Evolutionary conservation across 2,888 invertebrate species (phyloP), one percentile per base, ranked within the genome.

Genomic region (Netelia inedita): DNA sequence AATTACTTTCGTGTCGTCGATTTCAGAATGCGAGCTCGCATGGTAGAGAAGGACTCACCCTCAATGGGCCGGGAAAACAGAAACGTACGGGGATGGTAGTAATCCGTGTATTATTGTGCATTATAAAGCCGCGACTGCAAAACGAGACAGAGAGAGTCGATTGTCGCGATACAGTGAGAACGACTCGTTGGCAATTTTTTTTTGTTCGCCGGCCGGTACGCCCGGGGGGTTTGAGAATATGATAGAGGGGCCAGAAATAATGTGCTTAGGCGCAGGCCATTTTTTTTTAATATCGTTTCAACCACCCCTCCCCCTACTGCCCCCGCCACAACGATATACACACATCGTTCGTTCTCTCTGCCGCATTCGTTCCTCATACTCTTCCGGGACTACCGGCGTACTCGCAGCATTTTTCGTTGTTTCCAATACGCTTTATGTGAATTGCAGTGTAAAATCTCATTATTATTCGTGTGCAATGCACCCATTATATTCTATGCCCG

Each of bases 391-490:
- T 10, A 57, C 16, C 57, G 9, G 35, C 72, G 19, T 55, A n/a
- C 41, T 41, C 76, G 50, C 55, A 63, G 61, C 57, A 72, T 86
- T 85, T 85, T 81, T 19, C 89, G 90, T 90, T 90, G 90, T 92
- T 92, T 90, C 90, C 92, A 89, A 92, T 66, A 66, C 92, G 93
- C 92, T 92, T 92, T 91, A 91, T 91, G 91, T 91, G 92, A 92
- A 92, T 91, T 91, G 91, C 92, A 92, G 89, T 90, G 92, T 91
- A 90, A 93, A 93, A 93, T 93, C 93, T 93, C 93, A 93, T 93
- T 92, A 93, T 90, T 81, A 91, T 90, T 89, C 90, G 88, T 90
- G 90, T 89, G 91, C 92, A 92, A 90, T 91, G 91, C 91, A 89
- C 91, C 91, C 91, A 91, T 90, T 91, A 89, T 91, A 90, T 89